These are phyloP conservation scores for Columbina picui DNA, from an alignment of 2,113 vertebrate species.

Conservation along the genomic window DNA sequence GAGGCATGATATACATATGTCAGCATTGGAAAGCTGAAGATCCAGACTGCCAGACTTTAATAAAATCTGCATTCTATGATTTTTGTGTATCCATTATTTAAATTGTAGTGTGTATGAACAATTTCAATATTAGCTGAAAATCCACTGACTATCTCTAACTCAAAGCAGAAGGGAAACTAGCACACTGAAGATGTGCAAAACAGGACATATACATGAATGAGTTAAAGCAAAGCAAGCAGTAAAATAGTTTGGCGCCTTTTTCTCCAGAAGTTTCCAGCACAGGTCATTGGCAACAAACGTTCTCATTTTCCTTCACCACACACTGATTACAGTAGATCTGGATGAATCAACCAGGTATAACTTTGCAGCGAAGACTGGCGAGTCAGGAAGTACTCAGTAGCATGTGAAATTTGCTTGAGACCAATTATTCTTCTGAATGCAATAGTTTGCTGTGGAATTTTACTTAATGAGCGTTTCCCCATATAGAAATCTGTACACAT, in stretches of 20 bases:
- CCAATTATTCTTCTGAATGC: not conserved
- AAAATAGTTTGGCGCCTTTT: not conserved
- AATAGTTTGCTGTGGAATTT: not conserved
- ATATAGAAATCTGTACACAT: not conserved
- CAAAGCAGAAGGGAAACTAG: not conserved
- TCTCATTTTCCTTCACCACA: not conserved
- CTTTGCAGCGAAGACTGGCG: not conserved
- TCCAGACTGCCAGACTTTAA: not conserved
- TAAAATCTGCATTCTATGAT: not conserved
- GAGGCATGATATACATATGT: not conserved
- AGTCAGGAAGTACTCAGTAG: not conserved
- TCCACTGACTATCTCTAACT: not conserved
- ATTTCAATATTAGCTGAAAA: not conserved
- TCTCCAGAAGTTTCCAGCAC: not conserved
- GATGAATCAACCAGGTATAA: not conserved
- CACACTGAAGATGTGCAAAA: not conserved
- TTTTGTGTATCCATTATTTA: not conserved
- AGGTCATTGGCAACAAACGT: not conserved
- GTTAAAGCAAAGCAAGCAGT: not conserved
- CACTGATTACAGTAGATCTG: not conserved
- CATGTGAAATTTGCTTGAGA: not conserved
- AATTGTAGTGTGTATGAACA: not conserved
- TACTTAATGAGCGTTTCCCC: not conserved
- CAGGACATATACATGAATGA: fast-evolving
- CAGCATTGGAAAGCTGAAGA: not conserved